Percentiles rank a stretch among this genome's conserved stretches.
Evolutionary conservation across 2,797 vertebrate genomes (phyloP).

Genomic region (Acanthopagrus latus): DNA sequence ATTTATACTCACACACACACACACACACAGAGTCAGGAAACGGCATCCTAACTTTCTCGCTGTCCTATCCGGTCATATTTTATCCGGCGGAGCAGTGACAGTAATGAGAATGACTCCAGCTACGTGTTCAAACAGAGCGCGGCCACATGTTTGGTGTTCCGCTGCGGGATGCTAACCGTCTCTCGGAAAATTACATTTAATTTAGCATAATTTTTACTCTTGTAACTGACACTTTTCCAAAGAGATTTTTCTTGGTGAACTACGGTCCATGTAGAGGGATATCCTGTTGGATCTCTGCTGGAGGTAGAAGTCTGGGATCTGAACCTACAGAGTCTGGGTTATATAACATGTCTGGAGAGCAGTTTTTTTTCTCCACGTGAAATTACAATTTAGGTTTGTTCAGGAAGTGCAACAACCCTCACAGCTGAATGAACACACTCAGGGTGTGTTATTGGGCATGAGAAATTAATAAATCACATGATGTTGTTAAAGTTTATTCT

Average conservation of each 20-base stretch:
- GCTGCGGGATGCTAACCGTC: slow-evolving; percentile 25
- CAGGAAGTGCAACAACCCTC: neutral
- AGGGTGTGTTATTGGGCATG: neutral
- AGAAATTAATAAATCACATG: neutral
- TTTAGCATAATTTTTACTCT: slow-evolving; percentile 18
- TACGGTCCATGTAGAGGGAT: neutral
- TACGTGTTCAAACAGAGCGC: slow-evolving; percentile 27
- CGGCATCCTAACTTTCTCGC: slow-evolving; percentile 15
- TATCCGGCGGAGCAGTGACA: neutral
- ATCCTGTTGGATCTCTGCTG: slow-evolving; percentile 31
- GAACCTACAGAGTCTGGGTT: neutral
- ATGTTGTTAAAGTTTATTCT: neutral
- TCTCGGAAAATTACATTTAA: slow-evolving; percentile 47
- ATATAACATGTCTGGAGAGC: neutral
- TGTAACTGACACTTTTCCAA: slow-evolving; percentile 19
- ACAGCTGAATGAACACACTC: no score
- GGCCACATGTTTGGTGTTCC: slow-evolving; percentile 10
- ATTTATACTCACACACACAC: neutral
- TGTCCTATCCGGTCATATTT: slow-evolving; percentile 24
- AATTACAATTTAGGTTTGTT: slow-evolving; percentile 4
- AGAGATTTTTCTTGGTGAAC: neutral
- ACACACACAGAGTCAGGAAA: slow-evolving; percentile 13
- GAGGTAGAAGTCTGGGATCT: slow-evolving; percentile 5
- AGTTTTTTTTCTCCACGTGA: neutral
- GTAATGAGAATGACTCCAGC: slow-evolving; percentile 17